Base-by-base conservation (phyloP, 2,113 vertebrate species). In the Heteronetta atricapilla region DNA sequence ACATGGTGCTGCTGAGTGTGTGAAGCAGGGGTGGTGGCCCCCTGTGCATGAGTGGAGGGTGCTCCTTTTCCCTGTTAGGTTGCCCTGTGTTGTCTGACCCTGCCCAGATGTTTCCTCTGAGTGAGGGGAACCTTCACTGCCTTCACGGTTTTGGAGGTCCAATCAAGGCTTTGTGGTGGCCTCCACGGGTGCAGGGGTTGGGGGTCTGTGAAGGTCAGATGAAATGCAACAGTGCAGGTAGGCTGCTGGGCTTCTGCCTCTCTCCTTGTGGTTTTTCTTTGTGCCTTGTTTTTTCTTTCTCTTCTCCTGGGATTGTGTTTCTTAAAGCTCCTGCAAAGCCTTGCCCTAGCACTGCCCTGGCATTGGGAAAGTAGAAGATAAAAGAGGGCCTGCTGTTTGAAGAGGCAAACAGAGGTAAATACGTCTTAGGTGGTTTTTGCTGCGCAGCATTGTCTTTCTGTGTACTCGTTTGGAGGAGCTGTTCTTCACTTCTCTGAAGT, bases 401-500 rank as follows among this genome's bases (percentile, higher is more conserved):
- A 80, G 79, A 88, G 38, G 50, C 18, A 48, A 34, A 60, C 78
- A 59, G 31, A 90, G 5, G 2, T 70, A 89, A 91, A 56, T 66
- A 48, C 19, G 48, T 78, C 70, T 69, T 62, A 3, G 10, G 34
- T 68, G 19, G 0, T 48, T 83, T 93, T 78, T 44, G 36, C 60
- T 79, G 60, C 48, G n/a, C 38, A 63, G 28, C 28, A 38, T 81
- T 50, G 26, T 87, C 56, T 80, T 94, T 89, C 72, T 82, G 1
- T 46, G 38, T 79, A 74, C 2, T 7, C 26, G 13, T 80, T 79
- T 81, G 36, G 66, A 80, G 83, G 87, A 90, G 46, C 52, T 82
- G 55, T 67, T 95, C 81, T 86, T 94, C 63, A 86, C 52, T 83
- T 93, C 52, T 82, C 50, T 86, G 48, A 83, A 91, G 83, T 52